Conservation (phyloP, 2,797 vertebrate genomes). For the Lacerta agilis region DNA sequence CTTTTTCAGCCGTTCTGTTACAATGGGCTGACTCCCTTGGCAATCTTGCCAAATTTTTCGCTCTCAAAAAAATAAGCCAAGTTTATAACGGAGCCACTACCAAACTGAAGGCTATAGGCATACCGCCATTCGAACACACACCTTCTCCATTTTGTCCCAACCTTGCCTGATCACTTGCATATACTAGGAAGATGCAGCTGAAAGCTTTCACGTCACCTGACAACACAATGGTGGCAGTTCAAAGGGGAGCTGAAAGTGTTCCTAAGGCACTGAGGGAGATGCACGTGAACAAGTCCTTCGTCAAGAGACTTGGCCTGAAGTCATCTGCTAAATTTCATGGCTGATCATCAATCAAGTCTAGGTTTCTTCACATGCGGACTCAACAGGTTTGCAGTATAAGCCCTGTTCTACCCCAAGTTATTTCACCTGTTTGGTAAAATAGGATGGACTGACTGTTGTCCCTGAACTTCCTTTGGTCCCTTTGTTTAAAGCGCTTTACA, state of each 20-base stretch:
- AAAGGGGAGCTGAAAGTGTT: neutral
- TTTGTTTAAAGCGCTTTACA: neutral
- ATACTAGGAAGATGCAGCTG: neutral
- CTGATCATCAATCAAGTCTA: neutral
- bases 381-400: neutral
- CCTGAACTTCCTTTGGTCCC: neutral
- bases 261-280: neutral
- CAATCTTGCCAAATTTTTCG: neutral
- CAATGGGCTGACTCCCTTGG: no score
- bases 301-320: neutral
- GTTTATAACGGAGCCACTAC: neutral
- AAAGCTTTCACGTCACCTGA: neutral
- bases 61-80: neutral
- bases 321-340: neutral
- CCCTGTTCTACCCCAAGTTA: neutral
- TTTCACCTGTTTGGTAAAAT: neutral
- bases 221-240: neutral
- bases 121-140: neutral
- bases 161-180: neutral
- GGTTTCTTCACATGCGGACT: no score
- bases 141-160: neutral
- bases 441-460: neutral
- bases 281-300: neutral
- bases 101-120: neutral
- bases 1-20: neutral